These are phyloP conservation scores for Colletes collaris DNA, from an alignment of 2,888 invertebrate genomes.

Conservation along the genomic window DNA sequence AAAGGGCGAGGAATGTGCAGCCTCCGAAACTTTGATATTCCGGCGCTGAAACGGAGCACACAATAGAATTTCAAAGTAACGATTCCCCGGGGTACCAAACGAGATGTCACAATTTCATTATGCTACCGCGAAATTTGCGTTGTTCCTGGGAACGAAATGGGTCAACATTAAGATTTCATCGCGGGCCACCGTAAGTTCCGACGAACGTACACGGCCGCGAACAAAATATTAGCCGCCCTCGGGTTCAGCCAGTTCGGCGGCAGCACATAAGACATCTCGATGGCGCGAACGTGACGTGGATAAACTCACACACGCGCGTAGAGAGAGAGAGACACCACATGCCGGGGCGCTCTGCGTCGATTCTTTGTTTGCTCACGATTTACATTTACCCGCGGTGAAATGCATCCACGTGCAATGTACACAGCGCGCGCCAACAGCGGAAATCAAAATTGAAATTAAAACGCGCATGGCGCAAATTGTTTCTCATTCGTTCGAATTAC, in stretches of 20 bases:
- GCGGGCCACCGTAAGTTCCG: conserved; percentile 1
- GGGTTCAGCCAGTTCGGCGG: background rate
- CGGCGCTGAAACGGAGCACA: conserved; percentile 27
- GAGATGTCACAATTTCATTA: conserved; percentile 44
- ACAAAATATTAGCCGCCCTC: background rate
- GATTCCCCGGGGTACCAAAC: conserved; percentile 18
- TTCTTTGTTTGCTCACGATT: conserved; percentile 62
- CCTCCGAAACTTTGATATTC: conserved; percentile 34
- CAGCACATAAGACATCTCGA: background rate
- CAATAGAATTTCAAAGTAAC: conserved; percentile 52
- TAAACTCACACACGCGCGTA: conserved; percentile 23
- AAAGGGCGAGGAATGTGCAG: background rate
- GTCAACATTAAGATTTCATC: conserved; percentile 24
- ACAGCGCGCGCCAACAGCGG: conserved; percentile 30
- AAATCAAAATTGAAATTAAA: conserved; percentile 68
- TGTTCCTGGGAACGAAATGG: conserved; percentile 29
- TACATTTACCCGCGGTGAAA: conserved; percentile 50
- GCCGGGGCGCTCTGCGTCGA: conserved; percentile 30
- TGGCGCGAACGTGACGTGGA: conserved; percentile 35
- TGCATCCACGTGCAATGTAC: conserved; percentile 26
- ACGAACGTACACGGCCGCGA: conserved; percentile 1
- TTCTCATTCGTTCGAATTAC: conserved; percentile 58
- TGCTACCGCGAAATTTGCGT: conserved; percentile 15
- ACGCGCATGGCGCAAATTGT: conserved; percentile 59
- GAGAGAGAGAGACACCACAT: background rate